Evolutionary conservation across 2,113 vertebrate species (phyloP).

Genomic region (Amia ocellicauda): DNA sequence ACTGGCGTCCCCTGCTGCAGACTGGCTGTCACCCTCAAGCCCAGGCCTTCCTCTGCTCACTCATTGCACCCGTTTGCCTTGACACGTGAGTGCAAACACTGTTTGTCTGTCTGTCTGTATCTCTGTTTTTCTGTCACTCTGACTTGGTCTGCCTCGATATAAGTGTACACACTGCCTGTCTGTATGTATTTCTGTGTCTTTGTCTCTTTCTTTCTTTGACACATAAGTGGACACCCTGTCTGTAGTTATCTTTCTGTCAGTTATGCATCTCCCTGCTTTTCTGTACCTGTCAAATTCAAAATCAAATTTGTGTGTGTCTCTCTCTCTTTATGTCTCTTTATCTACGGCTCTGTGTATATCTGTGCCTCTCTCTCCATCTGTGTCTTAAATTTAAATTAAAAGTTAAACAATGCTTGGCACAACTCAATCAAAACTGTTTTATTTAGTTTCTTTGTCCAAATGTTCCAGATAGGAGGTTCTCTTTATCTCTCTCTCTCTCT

Average conservation of each 20-base stretch:
- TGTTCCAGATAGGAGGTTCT: no score
- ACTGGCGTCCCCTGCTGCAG: slow-evolving; percentile 72
- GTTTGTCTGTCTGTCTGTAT: background rate
- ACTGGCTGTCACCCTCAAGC: slow-evolving; percentile 79
- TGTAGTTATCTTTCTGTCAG: background rate
- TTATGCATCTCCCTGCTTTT: background rate
- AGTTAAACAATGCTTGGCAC: no score
- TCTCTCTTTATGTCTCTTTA: background rate
- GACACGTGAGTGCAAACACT: slow-evolving; percentile 71
- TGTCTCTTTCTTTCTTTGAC: background rate
- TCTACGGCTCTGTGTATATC: background rate
- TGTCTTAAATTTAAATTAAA: no score
- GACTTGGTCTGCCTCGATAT: background rate
- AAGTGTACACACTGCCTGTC: background rate
- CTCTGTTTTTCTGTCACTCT: background rate
- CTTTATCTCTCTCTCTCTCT: background rate
- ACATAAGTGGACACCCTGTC: no score
- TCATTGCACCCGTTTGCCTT: slow-evolving; percentile 80
- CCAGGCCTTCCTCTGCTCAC: slow-evolving; percentile 77
- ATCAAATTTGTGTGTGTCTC: no score
- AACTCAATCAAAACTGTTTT: no score
- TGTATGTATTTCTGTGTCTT: background rate
- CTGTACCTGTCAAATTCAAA: background rate
- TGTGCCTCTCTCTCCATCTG: background rate
- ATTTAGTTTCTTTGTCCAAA: no score